Evolutionary conservation across 2,888 invertebrate genomes (phyloP), one percentile per base, ranked within the genome.

Genomic region (Parochlus steinenii): DNA sequence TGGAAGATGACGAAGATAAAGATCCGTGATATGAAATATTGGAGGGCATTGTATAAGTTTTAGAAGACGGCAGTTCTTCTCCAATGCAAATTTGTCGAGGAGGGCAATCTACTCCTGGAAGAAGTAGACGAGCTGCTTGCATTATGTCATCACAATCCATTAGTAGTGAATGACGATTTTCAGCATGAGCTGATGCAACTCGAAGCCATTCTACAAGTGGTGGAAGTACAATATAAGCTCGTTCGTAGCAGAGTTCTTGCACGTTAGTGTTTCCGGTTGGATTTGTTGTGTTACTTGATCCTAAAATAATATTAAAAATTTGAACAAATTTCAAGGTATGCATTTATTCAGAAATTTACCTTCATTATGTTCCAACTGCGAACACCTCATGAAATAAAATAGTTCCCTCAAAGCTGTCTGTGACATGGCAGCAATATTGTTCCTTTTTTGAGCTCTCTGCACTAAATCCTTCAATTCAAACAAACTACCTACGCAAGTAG

Each of bases 331-430:
- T n/a, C n/a, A n/a, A n/a, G n/a, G n/a, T n/a, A n/a, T n/a, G n/a
- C 22, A 22, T 22, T 22, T 22, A 22, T 7, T 22, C 8, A 22
- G 22, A 22, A 8, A 22, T 22, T 22, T 61, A 26, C 63, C 54
- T 40, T 70, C 69, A 0, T 65, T 67, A 50, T 80, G 79, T 51
- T 80, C 79, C 54, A 80, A 48, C 67, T 78, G 87, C 1, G 86
- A 85, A 56, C 89, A 89, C 30, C 86, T 64, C 87, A 89, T 87
- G 53, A 86, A 89, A 57, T 89, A 87, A 56, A 86, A 89, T 3
- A 89, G 63, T 1, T 85, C 74, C 31, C 78, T 71, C 30, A 86
- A 67, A 0, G 86, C 86, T 25, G 74, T 64, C 12, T 73, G 64
- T 37, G 73, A 64, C 42, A 79, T 54, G 7, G 52, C 46, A 7